These are phyloP conservation scores for Clistopyga incitator DNA, from an alignment of 2,888 invertebrate genomes.

Conservation along the genomic window DNA sequence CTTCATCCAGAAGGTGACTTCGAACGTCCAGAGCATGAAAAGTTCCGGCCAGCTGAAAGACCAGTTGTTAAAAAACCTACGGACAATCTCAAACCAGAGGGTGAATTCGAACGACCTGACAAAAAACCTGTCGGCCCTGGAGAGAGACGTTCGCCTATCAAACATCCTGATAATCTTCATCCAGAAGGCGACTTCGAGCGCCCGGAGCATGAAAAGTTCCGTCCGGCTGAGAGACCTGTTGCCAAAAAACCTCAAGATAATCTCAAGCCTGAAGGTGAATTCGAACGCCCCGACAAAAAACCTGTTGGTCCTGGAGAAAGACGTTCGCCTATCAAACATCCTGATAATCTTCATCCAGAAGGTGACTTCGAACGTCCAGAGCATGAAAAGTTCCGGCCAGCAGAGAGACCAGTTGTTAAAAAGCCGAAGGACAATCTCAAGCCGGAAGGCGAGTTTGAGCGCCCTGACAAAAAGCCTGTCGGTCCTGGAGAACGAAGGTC, in stretches of 20 bases:
- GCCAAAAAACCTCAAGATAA: slow-evolving; percentile 84
- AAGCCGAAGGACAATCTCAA: slow-evolving; percentile 84
- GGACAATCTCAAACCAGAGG: slow-evolving; percentile 83
- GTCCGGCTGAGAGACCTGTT: slow-evolving; percentile 70
- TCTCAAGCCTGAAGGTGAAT: slow-evolving; percentile 86
- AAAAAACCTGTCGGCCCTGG: slow-evolving; percentile 75
- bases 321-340: slow-evolving; percentile 80
- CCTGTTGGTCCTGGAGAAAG: slow-evolving; percentile 74
- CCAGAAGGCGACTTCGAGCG: slow-evolving; percentile 86
- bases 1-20: slow-evolving; percentile 85
- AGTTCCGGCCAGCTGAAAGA: slow-evolving; percentile 81
- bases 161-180: slow-evolving; percentile 85
- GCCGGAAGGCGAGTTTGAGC: slow-evolving; percentile 86
- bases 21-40: slow-evolving; percentile 81
- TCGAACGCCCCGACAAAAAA: slow-evolving; percentile 81
- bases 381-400: slow-evolving; percentile 81
- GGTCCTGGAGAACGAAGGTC: slow-evolving; percentile 85
- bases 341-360: slow-evolving; percentile 86
- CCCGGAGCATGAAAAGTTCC: slow-evolving; percentile 85
- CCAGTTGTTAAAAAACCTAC: slow-evolving; percentile 78
- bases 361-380: slow-evolving; percentile 86
- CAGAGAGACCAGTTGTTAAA: slow-evolving; percentile 81
- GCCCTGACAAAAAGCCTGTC: slow-evolving; percentile 85
- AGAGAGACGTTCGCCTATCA: slow-evolving; percentile 80
- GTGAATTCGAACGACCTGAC: slow-evolving; percentile 81